Evolutionary conservation across 2,113 vertebrate species (phyloP), one percentile per base, ranked within the genome.

Genomic region (Pygathrix nemaeus): DNA sequence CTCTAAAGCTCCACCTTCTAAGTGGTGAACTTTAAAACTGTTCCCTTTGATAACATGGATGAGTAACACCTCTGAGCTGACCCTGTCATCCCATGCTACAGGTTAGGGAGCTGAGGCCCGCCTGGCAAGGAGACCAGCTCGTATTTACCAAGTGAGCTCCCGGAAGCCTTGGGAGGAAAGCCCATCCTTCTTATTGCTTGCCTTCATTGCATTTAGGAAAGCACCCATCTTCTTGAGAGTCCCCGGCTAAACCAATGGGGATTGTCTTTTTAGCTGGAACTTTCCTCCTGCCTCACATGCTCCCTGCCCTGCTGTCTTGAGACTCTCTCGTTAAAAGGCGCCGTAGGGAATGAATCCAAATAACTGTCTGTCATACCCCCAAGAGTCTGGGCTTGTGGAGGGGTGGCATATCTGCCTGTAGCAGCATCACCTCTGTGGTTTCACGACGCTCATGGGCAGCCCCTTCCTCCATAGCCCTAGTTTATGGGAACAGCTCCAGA

Each of bases 81-180:
- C 35, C 5, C 48, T 16, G 40, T 1, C 4, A 23, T 18, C 43
- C 40, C 6, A 0, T 0, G 1, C 13, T 0, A 32, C 16, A 64
- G 38, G 3, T 23, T 35, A 48, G 18, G 80, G 52, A 13, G 7
- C 27, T 13, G 45, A 83, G 3, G 14, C 10, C 50, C 2, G 0
- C 5, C 18, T 13, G 9, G 10, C 50, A 3, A 16, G 14, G 32
- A 64, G 20, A 48, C 13, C 11, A n/a, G 32, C 20, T 14, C 4
- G 5, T 11, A 27, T 72, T 50, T 38, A 48, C 78, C 81, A 27
- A 35, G 59, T 6, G 76, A 61, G 12, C 10, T 20, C 20, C 27
- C n/a, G 10, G 18, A 5, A 32, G 8, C 43, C 9, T 66, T 25
- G 2, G 32, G 40, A 57, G 50, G 21, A 66, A 76, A 73, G 1